phyloP scores from a whole-genome alignment of 2,888 invertebrate genomes.

The Phyto melanocephala region DNA sequence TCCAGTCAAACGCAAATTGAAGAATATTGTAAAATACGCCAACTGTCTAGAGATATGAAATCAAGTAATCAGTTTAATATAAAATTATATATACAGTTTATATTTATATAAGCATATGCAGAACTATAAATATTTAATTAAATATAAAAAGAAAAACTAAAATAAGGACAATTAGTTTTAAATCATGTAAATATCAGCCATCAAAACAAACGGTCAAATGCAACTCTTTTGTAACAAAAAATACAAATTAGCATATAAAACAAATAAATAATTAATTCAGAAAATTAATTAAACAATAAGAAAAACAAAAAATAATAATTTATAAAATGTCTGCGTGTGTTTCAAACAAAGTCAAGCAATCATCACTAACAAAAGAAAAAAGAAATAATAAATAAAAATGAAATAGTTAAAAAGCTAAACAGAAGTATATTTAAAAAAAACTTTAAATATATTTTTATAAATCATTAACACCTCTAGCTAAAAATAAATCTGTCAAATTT shows the following conservation, averaged over 20 bases:
- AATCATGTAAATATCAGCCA: slow-evolving; percentile 62
- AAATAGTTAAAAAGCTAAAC: neutral
- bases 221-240: slow-evolving; percentile 67
- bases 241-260: slow-evolving; percentile 59
- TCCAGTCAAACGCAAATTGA: slow-evolving; percentile 66
- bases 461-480: slow-evolving; percentile 8
- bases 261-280: slow-evolving; percentile 7
- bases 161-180: slow-evolving; percentile 38
- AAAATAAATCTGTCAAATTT: slow-evolving; percentile 16
- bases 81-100: slow-evolving; percentile 51
- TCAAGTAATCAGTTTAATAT: slow-evolving; percentile 39
- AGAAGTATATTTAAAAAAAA: too few relatives aligned
- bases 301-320: slow-evolving; percentile 35
- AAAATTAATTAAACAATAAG: slow-evolving; percentile 20
- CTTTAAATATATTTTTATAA: neutral
- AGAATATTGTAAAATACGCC: slow-evolving; percentile 56
- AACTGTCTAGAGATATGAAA: slow-evolving; percentile 59
- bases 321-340: slow-evolving; percentile 69
- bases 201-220: slow-evolving; percentile 66
- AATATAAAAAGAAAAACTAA: slow-evolving; percentile 20
- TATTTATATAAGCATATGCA: neutral
- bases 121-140: slow-evolving; percentile 26
- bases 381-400: neutral
- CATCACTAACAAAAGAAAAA: slow-evolving; percentile 22
- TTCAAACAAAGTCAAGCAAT: slow-evolving; percentile 70